These are phyloP conservation scores for Sesia apiformis DNA, from an alignment of 2,888 invertebrate genomes.

Conservation along the genomic window DNA sequence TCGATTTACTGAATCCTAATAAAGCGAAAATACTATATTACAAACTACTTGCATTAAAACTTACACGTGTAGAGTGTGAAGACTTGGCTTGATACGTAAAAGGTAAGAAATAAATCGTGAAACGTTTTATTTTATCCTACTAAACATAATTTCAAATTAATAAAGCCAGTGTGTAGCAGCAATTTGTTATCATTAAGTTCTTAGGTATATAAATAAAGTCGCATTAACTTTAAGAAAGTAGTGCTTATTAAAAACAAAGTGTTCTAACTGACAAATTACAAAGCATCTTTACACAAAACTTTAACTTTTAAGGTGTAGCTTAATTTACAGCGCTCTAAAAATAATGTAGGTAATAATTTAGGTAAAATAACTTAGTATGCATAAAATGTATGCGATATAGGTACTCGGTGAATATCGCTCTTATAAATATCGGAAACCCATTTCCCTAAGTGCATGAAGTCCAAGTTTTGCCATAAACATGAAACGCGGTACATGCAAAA, in stretches of 20 bases:
- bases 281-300: not conserved
- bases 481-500: constrained; percentile 64
- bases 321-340: constrained; percentile 20
- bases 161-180: no score
- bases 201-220: not conserved
- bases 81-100: no score
- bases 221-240: not conserved
- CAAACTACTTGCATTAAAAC: not conserved
- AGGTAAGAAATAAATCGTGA: no score
- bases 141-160: no score
- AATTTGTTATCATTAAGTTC: no score
- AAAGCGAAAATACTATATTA: not conserved
- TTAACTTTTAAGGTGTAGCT: constrained; percentile 6
- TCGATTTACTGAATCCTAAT: not conserved
- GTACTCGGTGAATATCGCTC: constrained; percentile 46
- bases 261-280: not conserved
- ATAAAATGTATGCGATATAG: constrained; percentile 46
- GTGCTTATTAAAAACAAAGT: not conserved
- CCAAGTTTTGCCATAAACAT: constrained; percentile 71
- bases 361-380: constrained; percentile 38
- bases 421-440: constrained; percentile 72
- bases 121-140: no score
- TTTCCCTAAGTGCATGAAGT: constrained; percentile 71
- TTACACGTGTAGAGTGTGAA: not conserved
- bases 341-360: constrained; percentile 45